These are phyloP conservation scores for Epiblema foenella DNA, from an alignment of 2,888 invertebrate species.

Conservation along the genomic window DNA sequence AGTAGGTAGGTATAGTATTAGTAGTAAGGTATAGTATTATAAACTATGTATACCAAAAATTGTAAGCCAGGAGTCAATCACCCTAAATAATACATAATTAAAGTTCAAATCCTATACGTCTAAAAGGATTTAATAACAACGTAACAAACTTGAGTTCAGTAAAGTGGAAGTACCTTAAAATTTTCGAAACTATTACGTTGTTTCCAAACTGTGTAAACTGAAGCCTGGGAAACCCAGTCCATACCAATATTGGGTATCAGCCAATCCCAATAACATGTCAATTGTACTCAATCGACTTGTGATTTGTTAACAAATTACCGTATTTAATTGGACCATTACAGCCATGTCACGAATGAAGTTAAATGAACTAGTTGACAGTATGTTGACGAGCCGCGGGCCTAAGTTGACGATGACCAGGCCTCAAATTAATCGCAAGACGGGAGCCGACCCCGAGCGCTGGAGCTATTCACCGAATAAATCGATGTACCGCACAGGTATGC, in stretches of 20 bases:
- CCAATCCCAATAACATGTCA: conserved; percentile 30
- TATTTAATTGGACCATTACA: not conserved
- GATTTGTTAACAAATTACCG: not conserved
- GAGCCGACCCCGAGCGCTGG: conserved; percentile 49
- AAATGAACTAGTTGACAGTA: conserved; percentile 38
- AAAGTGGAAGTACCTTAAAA: conserved; percentile 3
- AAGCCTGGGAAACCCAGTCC: conserved; percentile 6
- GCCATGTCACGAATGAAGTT: not conserved
- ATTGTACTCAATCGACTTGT: conserved; percentile 7
- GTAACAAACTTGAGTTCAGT: not conserved
- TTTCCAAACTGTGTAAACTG: conserved; percentile 17
- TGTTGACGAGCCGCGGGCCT: conserved; percentile 19
- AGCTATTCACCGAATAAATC: conserved; percentile 49
- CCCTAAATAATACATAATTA: too few relatives aligned
- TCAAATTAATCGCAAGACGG: conserved; percentile 49
- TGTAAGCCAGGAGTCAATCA: too few relatives aligned
- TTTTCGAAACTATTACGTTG: conserved; percentile 14
- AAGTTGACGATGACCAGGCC: conserved; percentile 47
- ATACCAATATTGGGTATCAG: conserved; percentile 20
- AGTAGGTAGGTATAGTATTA: too few relatives aligned
- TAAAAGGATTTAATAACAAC: too few relatives aligned
- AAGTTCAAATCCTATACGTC: too few relatives aligned
- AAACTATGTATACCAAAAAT: too few relatives aligned
- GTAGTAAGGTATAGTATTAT: too few relatives aligned
- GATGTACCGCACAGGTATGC: conserved; percentile 28